Evolutionary conservation across 2,797 vertebrate genomes (phyloP).

Genomic region (Poecilia wingei): DNA sequence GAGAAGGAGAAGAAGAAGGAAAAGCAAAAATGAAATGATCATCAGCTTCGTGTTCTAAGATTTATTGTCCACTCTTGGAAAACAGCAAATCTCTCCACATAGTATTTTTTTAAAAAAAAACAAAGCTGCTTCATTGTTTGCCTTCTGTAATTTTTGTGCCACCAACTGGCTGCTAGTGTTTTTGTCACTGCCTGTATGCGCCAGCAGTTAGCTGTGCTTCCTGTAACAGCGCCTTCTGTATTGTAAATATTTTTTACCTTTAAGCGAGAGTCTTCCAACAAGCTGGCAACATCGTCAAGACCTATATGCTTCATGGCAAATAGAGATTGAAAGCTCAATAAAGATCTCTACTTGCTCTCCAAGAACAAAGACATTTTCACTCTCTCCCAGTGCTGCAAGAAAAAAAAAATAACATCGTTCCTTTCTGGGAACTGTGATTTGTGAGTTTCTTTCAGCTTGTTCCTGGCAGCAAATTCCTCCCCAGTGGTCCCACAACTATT

Average conservation of each 20-base stretch:
- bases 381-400: background rate
- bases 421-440: conserved; percentile 1
- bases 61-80: background rate
- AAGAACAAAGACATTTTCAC: background rate
- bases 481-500: background rate
- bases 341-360: background rate
- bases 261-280: background rate
- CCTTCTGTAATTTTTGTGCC: background rate
- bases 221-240: background rate
- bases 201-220: background rate
- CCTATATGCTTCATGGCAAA: background rate
- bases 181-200: background rate
- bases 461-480: background rate
- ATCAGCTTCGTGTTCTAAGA: background rate
- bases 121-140: background rate
- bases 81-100: background rate
- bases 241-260: background rate
- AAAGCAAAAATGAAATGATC: background rate
- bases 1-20: background rate
- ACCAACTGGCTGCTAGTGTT: background rate
- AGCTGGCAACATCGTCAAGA: background rate
- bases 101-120: background rate
- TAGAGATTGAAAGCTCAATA: conserved; percentile 7
- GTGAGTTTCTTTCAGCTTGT: background rate
- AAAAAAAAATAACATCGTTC: background rate